Evolutionary conservation across 1,140 invertebrate species (phyloP), one percentile per base, ranked within the genome.

Genomic region (Anastatus disparis): DNA sequence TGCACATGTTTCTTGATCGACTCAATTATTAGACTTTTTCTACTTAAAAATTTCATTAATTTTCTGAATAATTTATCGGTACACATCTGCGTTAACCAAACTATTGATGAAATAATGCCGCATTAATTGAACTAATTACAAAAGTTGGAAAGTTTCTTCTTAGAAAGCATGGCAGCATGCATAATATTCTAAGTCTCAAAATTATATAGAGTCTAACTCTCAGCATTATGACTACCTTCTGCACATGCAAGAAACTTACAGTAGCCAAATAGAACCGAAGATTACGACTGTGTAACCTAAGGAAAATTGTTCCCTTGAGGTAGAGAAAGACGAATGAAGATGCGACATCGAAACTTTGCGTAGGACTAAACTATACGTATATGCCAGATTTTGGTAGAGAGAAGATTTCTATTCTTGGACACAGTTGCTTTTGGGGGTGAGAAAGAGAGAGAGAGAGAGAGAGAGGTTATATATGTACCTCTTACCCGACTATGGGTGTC

Each of bases 251-350:
- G 46, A 48, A 48, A 48, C 46, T 48, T 48, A 22, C 46, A 22
- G 46, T 12, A 2, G 20, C 13, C 17, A 12, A 48, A 22, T 48
- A 22, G 20, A 22, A 15, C 26, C 20, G 20, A 52, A 22, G 50
- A 52, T 52, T 52, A 52, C 12, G 50, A 26, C 24, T 52, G 50
- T 52, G n/a, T n/a, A n/a, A n/a, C n/a, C n/a, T n/a, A n/a, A 52
- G 48, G 50, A 29, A 52, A 52, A 52, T 27, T 26, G 50, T 6
- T 26, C 50, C 24, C 50, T 26, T 15, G 50, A 52, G 26, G 50
- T 12, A 12, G 13, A n/a, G n/a, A n/a, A n/a, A n/a, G n/a, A n/a
- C n/a, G n/a, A n/a, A n/a, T n/a, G n/a, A n/a, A n/a, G n/a, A n/a
- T n/a, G 24, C 22, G 24, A 52, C 24, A 26, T 27, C 50, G 50